Base-by-base conservation (phyloP, 30 jellyfish, hydroid and myxozoan genomes). In the Rhopilema esculentum region DNA sequence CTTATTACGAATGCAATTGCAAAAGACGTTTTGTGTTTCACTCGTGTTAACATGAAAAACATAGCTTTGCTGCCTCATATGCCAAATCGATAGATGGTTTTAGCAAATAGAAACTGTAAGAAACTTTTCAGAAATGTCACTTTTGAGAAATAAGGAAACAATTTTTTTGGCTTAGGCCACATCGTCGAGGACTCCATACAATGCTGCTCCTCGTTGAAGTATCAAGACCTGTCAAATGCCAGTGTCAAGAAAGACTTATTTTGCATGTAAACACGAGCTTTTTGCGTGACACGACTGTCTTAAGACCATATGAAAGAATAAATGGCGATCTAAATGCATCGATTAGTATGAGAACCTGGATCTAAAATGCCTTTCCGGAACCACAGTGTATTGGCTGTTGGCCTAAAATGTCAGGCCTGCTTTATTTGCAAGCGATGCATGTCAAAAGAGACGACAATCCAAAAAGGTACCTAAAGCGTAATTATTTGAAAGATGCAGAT, bases 101-200 rank as follows among this genome's bases (percentile, higher is more conserved):
- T 65, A 82, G 69, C 91, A 82, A 82, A 82, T 82, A 76, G 91
- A 27, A 82, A 49, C 76, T 66, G 74, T 31, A 68, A 82, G 91
- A 82, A 65, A 82, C 91, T 66, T 82, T 82, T 62, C 66, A 15
- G 19, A 19, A 51, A 51, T 19, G 66, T 9, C 66, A 15, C 66
- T 51, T 51, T 15, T 19, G 66, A 51, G 66, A 79, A 82, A 68
- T 75, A 82, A 82, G 91, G 84, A 82, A 75, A 82, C 76, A 65
- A 65, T 62, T 80, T 24, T 80, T 80, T 23, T 80, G 90, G 90
- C 83, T 80, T 80, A 67, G 90, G 83, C 90, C 89, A 30, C 89
- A 79, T 79, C 89, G 89, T 70, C 90, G 90, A 57, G 90, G 90
- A 31, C 90, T 80, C 90, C 82, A 62, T 82, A 62, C 90, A 80